These are phyloP conservation scores for Aramus guarauna DNA, from an alignment of 2,113 vertebrate species.

Conservation along the genomic window DNA sequence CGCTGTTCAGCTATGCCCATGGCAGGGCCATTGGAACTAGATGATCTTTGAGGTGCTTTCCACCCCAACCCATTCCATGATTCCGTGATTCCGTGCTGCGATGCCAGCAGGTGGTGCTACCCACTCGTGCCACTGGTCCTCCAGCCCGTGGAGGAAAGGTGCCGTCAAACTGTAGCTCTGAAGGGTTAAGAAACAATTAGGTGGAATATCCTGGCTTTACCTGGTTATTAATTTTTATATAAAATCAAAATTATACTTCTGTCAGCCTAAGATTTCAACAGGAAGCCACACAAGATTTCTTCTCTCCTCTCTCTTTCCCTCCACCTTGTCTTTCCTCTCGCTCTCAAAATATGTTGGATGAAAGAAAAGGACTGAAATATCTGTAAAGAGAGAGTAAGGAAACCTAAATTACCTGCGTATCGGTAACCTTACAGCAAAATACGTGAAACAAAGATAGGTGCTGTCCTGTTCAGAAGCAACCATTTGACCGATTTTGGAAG, in stretches of 20 bases:
- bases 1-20: rapidly evolving
- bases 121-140: background rate
- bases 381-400: too few relatives aligned
- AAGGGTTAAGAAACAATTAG: rapidly evolving
- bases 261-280: background rate
- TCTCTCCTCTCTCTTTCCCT: background rate
- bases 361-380: background rate
- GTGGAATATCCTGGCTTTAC: background rate
- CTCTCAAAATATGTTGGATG: background rate
- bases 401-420: background rate
- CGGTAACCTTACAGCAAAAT: background rate
- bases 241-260: background rate
- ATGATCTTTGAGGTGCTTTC: too few relatives aligned
- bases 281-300: background rate
- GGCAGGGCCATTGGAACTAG: too few relatives aligned
- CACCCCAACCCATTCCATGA: too few relatives aligned
- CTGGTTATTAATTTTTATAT: background rate
- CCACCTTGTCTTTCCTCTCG: background rate
- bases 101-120: conserved; percentile 43
- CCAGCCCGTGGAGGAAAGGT: background rate
- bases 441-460: background rate
- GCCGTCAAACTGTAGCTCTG: background rate
- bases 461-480: background rate
- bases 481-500: background rate
- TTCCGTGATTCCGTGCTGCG: background rate